Evolutionary conservation across 2,113 vertebrate genomes (phyloP).

Genomic region (Hiodon tergisus): DNA sequence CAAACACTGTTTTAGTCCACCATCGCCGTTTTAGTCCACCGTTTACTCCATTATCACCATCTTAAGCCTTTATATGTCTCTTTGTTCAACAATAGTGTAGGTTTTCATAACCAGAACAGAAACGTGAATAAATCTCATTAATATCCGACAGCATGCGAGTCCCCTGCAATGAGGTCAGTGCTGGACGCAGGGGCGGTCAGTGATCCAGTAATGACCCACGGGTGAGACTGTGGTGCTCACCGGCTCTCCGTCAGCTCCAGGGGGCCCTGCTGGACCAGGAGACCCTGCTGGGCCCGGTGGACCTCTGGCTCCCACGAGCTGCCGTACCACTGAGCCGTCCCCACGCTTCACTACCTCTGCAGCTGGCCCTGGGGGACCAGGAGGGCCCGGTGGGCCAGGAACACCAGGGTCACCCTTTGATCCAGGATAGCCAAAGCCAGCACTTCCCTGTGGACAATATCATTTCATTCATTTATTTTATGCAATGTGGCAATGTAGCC

Average conservation of each 20-base stretch:
- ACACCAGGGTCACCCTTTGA: conserved; percentile 74
- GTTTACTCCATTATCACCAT: no score
- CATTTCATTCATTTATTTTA: no score
- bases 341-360: conserved; percentile 33
- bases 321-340: conserved; percentile 45
- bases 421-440: conserved; percentile 77
- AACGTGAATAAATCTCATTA: no score
- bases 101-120: no score
- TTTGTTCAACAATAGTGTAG: no score
- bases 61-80: no score
- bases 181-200: neutral
- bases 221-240: conserved; percentile 57
- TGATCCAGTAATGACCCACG: neutral
- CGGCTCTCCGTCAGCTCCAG: conserved; percentile 75
- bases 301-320: conserved; percentile 57
- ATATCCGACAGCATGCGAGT: no score
- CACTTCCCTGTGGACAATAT: conserved; percentile 60
- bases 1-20: no score
- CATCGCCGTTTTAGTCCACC: no score
- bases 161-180: no score
- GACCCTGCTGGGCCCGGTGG: conserved; percentile 62
- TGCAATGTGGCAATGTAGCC: no score
- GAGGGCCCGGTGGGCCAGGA: conserved; percentile 51
- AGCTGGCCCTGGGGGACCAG: conserved; percentile 54
- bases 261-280: conserved; percentile 58